Conservation (phyloP, 2,888 invertebrate genomes). For the Pseudococcus longispinus region DNA sequence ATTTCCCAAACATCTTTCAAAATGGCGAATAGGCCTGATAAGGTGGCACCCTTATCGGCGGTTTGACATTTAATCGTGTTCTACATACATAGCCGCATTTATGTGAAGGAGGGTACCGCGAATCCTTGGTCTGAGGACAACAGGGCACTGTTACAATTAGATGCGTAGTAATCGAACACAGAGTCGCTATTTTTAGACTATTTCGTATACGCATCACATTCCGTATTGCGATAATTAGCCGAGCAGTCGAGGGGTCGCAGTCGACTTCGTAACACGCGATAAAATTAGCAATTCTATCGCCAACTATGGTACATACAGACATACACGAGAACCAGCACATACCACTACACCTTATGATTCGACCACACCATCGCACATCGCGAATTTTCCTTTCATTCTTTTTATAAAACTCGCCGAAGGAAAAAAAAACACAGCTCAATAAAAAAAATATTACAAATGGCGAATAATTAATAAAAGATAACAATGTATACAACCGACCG, state of each 20-base stretch:
- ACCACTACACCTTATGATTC: no score
- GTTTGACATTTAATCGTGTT: not conserved
- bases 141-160: not conserved
- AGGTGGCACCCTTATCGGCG: not conserved
- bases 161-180: not conserved
- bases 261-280: not conserved
- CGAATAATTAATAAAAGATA: slow-evolving; percentile 31
- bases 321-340: not conserved
- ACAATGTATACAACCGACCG: slow-evolving; percentile 4
- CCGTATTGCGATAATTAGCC: not conserved
- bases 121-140: not conserved
- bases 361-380: no score
- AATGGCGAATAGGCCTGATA: not conserved
- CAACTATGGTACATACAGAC: not conserved
- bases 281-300: not conserved
- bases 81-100: no score
- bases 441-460: not conserved
- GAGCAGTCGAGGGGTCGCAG: not conserved
- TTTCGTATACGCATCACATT: not conserved
- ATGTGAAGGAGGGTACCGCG: no score
- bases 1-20: not conserved
- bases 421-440: not conserved
- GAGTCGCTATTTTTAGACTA: not conserved
- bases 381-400: not conserved
- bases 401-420: not conserved